Evolutionary conservation across 2,888 invertebrate species (phyloP).

Genomic region (Odontomyia ornata): DNA sequence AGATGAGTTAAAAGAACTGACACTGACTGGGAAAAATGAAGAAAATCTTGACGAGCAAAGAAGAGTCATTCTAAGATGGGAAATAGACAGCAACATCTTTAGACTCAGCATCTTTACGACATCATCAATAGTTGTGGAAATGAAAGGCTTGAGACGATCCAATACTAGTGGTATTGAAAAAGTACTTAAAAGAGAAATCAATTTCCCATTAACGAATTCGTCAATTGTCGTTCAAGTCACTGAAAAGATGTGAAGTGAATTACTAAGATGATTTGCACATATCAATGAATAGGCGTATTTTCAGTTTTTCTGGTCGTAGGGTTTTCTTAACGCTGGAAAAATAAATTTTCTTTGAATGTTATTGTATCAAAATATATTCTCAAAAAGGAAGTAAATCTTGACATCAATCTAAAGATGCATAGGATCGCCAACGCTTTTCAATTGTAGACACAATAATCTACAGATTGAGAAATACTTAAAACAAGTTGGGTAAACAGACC

Average conservation of each 20-base stretch:
- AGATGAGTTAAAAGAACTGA: too few species aligned
- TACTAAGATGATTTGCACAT: not conserved
- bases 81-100: not conserved
- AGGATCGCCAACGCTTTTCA: too few species aligned
- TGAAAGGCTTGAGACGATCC: not conserved
- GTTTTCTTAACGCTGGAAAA: too few species aligned
- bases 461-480: too few species aligned
- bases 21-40: not conserved
- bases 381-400: too few species aligned
- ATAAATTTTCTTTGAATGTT: too few species aligned
- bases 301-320: too few species aligned
- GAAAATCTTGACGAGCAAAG: not conserved
- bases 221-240: not conserved
- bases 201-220: slow-evolving; percentile 33
- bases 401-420: too few species aligned
- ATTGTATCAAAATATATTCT: too few species aligned
- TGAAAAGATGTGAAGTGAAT: not conserved
- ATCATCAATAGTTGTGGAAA: not conserved
- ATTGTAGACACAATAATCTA: too few species aligned
- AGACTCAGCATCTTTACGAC: not conserved
- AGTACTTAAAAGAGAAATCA: slow-evolving; percentile 2
- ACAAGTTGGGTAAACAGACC: too few species aligned
- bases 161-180: not conserved
- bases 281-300: too few species aligned
- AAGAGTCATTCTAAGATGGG: not conserved